These are phyloP conservation scores for Bellardia bayeri DNA, from an alignment of 2,888 invertebrate species.

Conservation along the genomic window DNA sequence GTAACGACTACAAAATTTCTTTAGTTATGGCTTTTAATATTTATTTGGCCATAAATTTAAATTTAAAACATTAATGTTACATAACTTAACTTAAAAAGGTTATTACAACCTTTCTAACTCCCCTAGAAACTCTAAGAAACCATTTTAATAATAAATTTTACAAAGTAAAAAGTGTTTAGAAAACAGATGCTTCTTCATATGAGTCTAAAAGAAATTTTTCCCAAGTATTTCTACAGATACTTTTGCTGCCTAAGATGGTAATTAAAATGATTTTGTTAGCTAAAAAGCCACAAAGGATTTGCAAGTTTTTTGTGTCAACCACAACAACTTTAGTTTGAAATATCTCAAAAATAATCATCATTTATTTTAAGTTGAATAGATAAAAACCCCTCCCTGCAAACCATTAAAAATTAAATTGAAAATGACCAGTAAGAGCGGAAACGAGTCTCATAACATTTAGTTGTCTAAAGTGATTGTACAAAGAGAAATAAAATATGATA, in stretches of 20 bases:
- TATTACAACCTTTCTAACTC: slow-evolving; percentile 52
- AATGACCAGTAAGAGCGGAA: background rate
- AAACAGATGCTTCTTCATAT: slow-evolving; percentile 47
- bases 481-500: background rate
- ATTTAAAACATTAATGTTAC: slow-evolving; percentile 64
- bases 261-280: slow-evolving; percentile 68
- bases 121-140: slow-evolving; percentile 44
- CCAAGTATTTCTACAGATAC: slow-evolving; percentile 3
- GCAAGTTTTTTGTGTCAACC: slow-evolving; percentile 3
- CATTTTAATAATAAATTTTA: slow-evolving; percentile 68
- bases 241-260: slow-evolving; percentile 56
- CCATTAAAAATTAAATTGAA: background rate
- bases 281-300: slow-evolving; percentile 70
- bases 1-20: background rate
- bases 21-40: slow-evolving; percentile 66
- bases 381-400: background rate
- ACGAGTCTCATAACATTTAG: background rate
- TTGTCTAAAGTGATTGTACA: slow-evolving; percentile 31
- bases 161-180: slow-evolving; percentile 35
- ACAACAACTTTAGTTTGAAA: slow-evolving; percentile 47
- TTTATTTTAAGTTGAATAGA: slow-evolving; percentile 41
- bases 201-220: background rate
- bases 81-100: slow-evolving; percentile 69
- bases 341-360: slow-evolving; percentile 58
- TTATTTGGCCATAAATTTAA: slow-evolving; percentile 71